Evolutionary conservation across 2,888 invertebrate genomes (phyloP), one percentile per base, ranked within the genome.

Genomic region (Trachelus troglodyta): DNA sequence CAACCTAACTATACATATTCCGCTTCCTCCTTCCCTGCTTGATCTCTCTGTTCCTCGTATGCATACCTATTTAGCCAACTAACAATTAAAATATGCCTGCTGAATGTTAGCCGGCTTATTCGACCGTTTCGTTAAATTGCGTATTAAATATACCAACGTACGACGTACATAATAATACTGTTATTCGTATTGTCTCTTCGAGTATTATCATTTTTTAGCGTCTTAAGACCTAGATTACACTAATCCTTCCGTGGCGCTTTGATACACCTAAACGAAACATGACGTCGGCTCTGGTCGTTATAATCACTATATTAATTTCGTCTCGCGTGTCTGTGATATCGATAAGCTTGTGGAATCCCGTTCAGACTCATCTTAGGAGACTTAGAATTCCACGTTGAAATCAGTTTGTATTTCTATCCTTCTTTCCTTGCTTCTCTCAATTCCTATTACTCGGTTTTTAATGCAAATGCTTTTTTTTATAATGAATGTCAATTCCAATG

Each of bases 81-180:
- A 15, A 56, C 6, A 23, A 56, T 1, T 6, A 23, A 56, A 56
- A 23, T 56, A 23, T 23, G 40, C 40, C 23, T 56, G 40, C 40
- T 56, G 40, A 56, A 56, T 56, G 15, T 56, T 23, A 56, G 40
- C 40, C 40, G 40, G 40, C 40, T 56, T 56, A 23, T 23, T 23
- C 23, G 40, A 56, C 1, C 31, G 31, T 30, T 71, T 12, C 71
- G 71, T 79, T 82, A 80, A 75, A 77, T 77, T 81, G 69, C 78
- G 76, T 75, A 81, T 81, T 76, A 75, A 79, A 79, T 23, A 56
- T 80, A 80, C 81, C 82, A 81, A 81, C 40, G 80, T 79, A 79
- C 76, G 81, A 82, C 78, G 75, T 85, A 23, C 35, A 35, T 35
- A 56, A 56, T 56, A 56, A 56, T 56, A 56, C 40, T 56, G 40